phyloP scores from a whole-genome alignment of 2,797 vertebrate genomes.

The Ctenochaetus hawaiiensis region DNA sequence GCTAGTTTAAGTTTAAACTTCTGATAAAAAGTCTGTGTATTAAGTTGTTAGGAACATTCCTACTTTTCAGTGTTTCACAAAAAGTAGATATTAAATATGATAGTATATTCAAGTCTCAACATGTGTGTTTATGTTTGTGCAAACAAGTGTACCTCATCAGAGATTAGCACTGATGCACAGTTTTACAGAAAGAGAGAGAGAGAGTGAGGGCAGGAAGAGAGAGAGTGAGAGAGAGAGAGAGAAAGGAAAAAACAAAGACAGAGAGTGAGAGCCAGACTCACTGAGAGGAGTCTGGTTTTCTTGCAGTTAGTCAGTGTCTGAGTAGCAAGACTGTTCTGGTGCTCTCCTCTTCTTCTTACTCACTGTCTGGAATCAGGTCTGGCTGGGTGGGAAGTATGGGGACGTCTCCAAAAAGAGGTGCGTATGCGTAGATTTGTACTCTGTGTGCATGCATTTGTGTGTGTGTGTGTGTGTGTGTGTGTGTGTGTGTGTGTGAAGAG shows the following conservation, averaged over 20 bases:
- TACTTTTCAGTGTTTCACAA: too few relatives aligned
- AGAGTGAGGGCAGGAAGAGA: slow-evolving; percentile 7
- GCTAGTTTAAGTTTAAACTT: too few relatives aligned
- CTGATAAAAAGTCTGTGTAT: not conserved
- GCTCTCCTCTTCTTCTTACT: slow-evolving; percentile 52
- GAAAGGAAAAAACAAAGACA: slow-evolving; percentile 28
- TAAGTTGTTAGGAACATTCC: too few relatives aligned
- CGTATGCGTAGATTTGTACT: slow-evolving; percentile 45
- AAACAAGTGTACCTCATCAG: slow-evolving; percentile 30
- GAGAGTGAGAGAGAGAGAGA: slow-evolving; percentile 24
- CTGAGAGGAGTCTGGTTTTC: slow-evolving; percentile 67
- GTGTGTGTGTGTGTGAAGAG: slow-evolving; percentile 4
- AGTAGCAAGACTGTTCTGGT: slow-evolving; percentile 54
- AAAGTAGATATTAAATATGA: too few relatives aligned
- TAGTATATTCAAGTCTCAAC: too few relatives aligned
- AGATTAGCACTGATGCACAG: slow-evolving; percentile 34
- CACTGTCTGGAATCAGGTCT: slow-evolving; percentile 64
- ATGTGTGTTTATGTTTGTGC: slow-evolving; percentile 6
- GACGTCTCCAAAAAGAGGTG: slow-evolving; percentile 77
- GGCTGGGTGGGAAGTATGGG: slow-evolving; percentile 69
- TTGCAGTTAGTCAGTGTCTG: slow-evolving; percentile 69
- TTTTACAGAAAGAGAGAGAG: slow-evolving; percentile 22
- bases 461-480: slow-evolving; percentile 19
- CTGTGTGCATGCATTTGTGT: slow-evolving; percentile 22
- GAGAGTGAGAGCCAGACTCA: slow-evolving; percentile 52